Evolutionary conservation across 2,113 vertebrate species (phyloP).

Genomic region (Thryonomys swinderianus): DNA sequence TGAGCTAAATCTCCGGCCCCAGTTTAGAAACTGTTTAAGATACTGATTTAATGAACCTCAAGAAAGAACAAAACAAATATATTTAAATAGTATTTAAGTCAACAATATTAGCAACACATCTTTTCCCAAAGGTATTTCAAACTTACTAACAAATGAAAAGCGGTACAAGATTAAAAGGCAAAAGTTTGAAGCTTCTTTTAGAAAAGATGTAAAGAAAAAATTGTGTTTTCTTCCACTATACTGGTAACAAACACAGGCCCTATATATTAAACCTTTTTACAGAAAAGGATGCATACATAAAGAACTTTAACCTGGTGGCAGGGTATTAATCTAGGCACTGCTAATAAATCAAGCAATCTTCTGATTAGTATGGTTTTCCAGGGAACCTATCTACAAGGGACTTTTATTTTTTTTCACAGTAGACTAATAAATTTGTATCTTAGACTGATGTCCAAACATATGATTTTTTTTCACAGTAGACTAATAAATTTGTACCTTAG

Average conservation of each 20-base stretch:
- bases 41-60: constrained; percentile 32
- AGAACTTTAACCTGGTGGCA: neutral
- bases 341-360: neutral
- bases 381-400: neutral
- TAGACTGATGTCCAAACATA: neutral
- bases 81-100: constrained; percentile 29
- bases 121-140: constrained; percentile 42
- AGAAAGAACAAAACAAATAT: neutral
- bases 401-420: constrained; percentile 28
- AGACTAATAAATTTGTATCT: neutral
- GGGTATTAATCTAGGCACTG: neutral
- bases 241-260: neutral
- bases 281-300: neutral
- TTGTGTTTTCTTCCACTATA: constrained; percentile 50
- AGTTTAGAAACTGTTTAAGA: neutral
- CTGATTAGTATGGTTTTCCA: neutral
- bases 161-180: neutral
- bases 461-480: constrained; percentile 8
- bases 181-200: constrained; percentile 33
- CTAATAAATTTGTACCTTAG: neutral
- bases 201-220: neutral
- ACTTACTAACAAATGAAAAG: constrained; percentile 43
- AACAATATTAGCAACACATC: constrained; percentile 27
- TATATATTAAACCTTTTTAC: neutral
- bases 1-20: no score